Evolutionary conservation across 2,113 vertebrate species (phyloP).

Genomic region (Tetrao urogallus): DNA sequence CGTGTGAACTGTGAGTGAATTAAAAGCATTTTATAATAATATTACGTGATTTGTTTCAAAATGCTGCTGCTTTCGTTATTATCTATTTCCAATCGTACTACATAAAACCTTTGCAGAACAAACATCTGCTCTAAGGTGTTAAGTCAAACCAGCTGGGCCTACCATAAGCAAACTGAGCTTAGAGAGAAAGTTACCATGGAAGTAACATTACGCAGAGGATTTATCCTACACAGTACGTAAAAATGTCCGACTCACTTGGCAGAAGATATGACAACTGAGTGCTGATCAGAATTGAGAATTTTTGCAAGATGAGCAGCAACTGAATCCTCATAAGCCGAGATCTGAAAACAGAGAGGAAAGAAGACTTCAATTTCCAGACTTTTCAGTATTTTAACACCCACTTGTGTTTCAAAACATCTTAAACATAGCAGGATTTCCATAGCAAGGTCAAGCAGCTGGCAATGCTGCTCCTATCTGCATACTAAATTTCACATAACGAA

Average conservation of each 20-base stretch:
- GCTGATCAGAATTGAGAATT: conserved; percentile 97
- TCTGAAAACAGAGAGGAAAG: conserved; percentile 79
- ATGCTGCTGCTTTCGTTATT: not conserved
- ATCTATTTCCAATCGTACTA: not conserved
- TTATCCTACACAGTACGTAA: not conserved
- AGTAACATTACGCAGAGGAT: not conserved
- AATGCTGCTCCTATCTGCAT: not conserved
- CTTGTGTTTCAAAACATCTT: not conserved
- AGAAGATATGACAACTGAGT: conserved; percentile 93
- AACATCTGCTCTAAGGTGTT: not conserved
- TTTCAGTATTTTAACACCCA: not conserved
- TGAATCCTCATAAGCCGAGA: conserved; percentile 94
- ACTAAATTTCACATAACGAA: not conserved
- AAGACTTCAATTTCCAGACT: not conserved
- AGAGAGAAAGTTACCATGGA: not conserved
- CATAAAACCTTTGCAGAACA: not conserved
- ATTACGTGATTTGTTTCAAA: not conserved
- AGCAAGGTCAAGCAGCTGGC: not conserved
- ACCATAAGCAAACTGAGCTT: not conserved
- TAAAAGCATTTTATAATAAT: not conserved
- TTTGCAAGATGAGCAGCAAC: conserved; percentile 94
- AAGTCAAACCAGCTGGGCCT: not conserved
- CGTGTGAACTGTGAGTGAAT: not conserved
- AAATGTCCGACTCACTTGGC: conserved; percentile 87
- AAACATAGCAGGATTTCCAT: not conserved